A percentile compares a stretch with the other conserved stretches of the same genome.
Evolutionary conservation across 2,888 invertebrate genomes (phyloP).

Genomic region (Orthonevra nobilis): DNA sequence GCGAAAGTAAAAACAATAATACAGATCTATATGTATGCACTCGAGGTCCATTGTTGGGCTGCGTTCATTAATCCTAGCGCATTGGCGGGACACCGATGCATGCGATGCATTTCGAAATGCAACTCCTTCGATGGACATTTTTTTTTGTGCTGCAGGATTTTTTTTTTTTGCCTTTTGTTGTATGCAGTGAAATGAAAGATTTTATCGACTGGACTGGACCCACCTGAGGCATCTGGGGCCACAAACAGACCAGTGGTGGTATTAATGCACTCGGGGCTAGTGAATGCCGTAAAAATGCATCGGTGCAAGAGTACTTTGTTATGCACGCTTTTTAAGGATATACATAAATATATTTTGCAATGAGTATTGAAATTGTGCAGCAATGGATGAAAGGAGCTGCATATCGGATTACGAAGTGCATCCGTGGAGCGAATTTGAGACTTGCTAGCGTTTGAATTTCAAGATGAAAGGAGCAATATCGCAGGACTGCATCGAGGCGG

Average conservation of each 20-base stretch:
- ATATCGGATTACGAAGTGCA: constrained; percentile 57
- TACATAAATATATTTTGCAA: constrained; percentile 11
- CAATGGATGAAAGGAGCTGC: constrained; percentile 39
- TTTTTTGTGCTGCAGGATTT: too few relatives aligned
- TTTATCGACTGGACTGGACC: constrained; percentile 27
- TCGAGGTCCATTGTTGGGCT: constrained; percentile 42
- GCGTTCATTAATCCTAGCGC: constrained; percentile 45
- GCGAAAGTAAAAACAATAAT: constrained; percentile 1
- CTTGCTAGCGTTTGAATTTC: constrained; percentile 53
- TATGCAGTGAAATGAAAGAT: constrained; percentile 32
- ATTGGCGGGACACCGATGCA: too few relatives aligned
- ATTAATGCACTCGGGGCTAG: too few relatives aligned
- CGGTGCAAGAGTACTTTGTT: constrained; percentile 23
- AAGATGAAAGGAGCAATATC: constrained; percentile 7
- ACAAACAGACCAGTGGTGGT: too few relatives aligned
- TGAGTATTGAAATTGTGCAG: constrained; percentile 33
- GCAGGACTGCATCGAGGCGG: constrained; percentile 6
- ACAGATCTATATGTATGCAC: background rate
- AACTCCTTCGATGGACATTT: constrained; percentile 46
- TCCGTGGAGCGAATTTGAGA: constrained; percentile 18
- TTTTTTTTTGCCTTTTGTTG: constrained; percentile 2
- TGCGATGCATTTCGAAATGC: constrained; percentile 55
- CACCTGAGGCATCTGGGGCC: too few relatives aligned
- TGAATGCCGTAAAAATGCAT: constrained; percentile 59
- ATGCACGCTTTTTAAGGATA: constrained; percentile 33